Percentiles rank a stretch among this genome's conserved stretches.
Evolutionary conservation across 2,888 invertebrate genomes (phyloP).

Genomic region (Furcula furcula): DNA sequence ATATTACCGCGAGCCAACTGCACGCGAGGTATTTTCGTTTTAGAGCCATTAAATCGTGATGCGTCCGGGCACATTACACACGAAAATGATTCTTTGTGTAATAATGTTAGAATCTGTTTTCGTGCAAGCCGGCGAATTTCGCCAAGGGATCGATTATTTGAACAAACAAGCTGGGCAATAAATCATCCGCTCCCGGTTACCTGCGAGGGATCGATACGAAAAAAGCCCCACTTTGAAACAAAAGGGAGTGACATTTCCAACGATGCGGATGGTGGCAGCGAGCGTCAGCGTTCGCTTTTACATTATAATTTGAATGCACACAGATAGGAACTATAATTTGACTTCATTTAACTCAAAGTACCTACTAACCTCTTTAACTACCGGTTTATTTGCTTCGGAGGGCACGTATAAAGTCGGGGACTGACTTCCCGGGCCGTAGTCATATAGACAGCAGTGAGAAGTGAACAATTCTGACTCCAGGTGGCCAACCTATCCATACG

Average conservation of each 20-base stretch:
- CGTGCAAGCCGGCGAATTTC: slow-evolving; percentile 32
- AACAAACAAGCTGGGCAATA: slow-evolving; percentile 76
- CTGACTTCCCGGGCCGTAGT: no score
- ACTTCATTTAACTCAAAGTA: no score
- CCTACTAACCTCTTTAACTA: no score
- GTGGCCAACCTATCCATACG: no score
- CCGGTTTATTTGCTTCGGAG: no score
- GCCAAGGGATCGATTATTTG: slow-evolving; percentile 74
- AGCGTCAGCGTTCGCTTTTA: slow-evolving; percentile 26
- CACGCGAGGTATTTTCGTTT: slow-evolving; percentile 61
- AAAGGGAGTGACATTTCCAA: slow-evolving; percentile 71
- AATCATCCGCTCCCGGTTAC: slow-evolving; percentile 77
- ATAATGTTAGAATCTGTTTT: slow-evolving; percentile 36
- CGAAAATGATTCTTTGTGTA: slow-evolving; percentile 34
- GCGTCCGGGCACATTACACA: slow-evolving; percentile 30
- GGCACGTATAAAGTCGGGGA: no score
- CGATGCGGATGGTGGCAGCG: no score
- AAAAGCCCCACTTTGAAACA: slow-evolving; percentile 65
- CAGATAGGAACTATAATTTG: no score
- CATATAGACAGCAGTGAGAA: no score
- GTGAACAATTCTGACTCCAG: no score
- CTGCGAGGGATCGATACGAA: slow-evolving; percentile 72
- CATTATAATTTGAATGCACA: no score
- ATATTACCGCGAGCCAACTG: slow-evolving; percentile 59
- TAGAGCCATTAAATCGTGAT: slow-evolving; percentile 65